Base-by-base conservation (phyloP, 2,797 vertebrate genomes). In the Ptychadena robeensis region DNA sequence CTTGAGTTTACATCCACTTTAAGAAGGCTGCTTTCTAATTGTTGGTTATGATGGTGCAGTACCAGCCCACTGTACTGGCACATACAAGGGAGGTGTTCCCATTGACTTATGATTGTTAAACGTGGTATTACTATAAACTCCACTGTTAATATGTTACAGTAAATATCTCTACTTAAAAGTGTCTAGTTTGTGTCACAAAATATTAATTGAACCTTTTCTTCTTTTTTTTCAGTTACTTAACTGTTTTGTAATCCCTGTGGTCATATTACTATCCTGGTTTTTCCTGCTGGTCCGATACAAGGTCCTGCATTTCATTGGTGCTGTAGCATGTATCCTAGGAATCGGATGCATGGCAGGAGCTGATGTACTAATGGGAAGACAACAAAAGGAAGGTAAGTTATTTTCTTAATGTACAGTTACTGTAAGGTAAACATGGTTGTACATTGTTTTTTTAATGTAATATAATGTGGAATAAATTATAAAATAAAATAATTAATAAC, bases 231-330 rank as follows among this genome's bases (percentile, higher is more conserved):
- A 98, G 97, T 93, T 98, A 84, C 91, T 98, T 87, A 97, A 98
- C 91, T 98, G 96, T 86, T 97, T 98, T 81, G 95, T 96, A 86
- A 95, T 98, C 91, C 97, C 97, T 0, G 97, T 98, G 81, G 97
- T 97, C 87, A 93, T 98, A 88, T 92, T 98, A 86, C 93, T 98
- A 27, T 98, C 97, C 89, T 98, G 97, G 96, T 98, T 97, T 92
- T 98, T 98, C 89, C 92, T 98, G 81, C 89, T 97, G 92, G 95
- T 97, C 87, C 95, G 97, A 93, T 98, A 98, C 91, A 98, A 97
- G 88, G 94, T 94, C 34, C 93, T 96, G 30, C 97, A 98, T 88
- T 96, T 97, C 86, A 90, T 96, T 6, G 97, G 96, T 75, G 95
- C 96, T 1, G 94, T 95, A 3, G 94, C 98, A 86, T 98, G 97